These are phyloP conservation scores for Temnothorax nylanderi DNA, from an alignment of 1,140 invertebrate species.

Conservation along the genomic window DNA sequence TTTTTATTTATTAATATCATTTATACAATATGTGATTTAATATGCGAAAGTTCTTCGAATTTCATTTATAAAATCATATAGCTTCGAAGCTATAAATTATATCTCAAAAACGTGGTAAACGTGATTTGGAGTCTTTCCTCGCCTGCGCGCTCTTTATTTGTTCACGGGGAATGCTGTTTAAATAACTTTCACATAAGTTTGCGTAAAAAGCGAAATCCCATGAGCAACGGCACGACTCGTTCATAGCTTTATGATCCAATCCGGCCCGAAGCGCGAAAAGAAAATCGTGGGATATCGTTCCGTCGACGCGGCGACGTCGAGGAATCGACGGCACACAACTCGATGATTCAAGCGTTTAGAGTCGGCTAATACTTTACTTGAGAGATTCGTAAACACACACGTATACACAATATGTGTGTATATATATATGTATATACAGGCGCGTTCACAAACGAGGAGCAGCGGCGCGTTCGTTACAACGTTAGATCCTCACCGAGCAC, in stretches of 20 bases:
- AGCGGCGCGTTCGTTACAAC: conserved; percentile 79
- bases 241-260: conserved; percentile 20
- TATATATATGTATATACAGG: conserved; percentile 33
- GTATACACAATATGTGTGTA: conserved; percentile 50
- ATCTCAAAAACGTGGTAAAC: not conserved
- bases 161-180: conserved; percentile 26
- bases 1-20: not conserved
- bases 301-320: conserved; percentile 27
- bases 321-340: conserved; percentile 72
- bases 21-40: not conserved
- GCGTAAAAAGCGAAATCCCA: conserved; percentile 29
- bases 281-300: conserved; percentile 43
- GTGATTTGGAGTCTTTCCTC: not conserved
- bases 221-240: not conserved
- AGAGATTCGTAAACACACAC: conserved; percentile 78
- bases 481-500: conserved; percentile 78
- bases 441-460: conserved; percentile 66
- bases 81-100: not conserved
- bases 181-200: conserved; percentile 41
- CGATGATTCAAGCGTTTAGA: conserved; percentile 75
- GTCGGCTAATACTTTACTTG: conserved; percentile 75
- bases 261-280: not conserved
- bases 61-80: not conserved
- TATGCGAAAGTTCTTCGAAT: not conserved
- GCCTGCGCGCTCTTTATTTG: not conserved